Base-by-base conservation (phyloP, 2,797 vertebrate species). In the Echiichthys vipera region DNA sequence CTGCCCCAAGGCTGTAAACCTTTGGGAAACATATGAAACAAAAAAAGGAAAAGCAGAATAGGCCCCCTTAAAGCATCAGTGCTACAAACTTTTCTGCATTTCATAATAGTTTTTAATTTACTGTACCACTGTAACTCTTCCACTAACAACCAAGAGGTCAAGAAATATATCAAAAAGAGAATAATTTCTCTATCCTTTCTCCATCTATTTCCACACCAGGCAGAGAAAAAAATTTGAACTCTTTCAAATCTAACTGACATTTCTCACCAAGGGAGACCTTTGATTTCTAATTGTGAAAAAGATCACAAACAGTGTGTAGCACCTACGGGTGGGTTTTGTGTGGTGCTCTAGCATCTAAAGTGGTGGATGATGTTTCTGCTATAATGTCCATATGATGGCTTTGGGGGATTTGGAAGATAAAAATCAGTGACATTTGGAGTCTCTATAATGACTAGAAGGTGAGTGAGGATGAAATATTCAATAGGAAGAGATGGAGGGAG, bases 361-460 rank as follows among this genome's bases (percentile, higher is more conserved):
- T 69, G 62, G 51, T 58, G 79, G 77, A 55, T 71, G 36, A 51
- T 69, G 68, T 74, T 47, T 59, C 66, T 37, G 50, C 58, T 58
- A 30, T 74, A 82, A 83, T 68, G 78, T 82, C 62, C 75, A 74
- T 77, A 49, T 50, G 55, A 78, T 40, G 53, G 80, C 73, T 85
- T 61, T 43, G 56, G 80, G 77, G 74, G 69, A 73, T 84, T 76
- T 57, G 66, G 61, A 51, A 73, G 89, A 92, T 91, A 91, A 65
- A 84, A 92, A 91, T 92, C 89, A 54, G 80, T 93, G 92, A 92
- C 90, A 93, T 93, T 92, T 92, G 71, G 77, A 91, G 80, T 84
- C 74, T 78, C 63, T 64, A 36, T 83, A 82, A 83, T 25, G 71
- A 86, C 71, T 82, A 70, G 81, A 89, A 88, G 78, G 84, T 81